Percentiles rank a stretch among this genome's conserved stretches.
Evolutionary conservation across 1,140 invertebrate species (phyloP).

Genomic region (Cyclina sinensis): DNA sequence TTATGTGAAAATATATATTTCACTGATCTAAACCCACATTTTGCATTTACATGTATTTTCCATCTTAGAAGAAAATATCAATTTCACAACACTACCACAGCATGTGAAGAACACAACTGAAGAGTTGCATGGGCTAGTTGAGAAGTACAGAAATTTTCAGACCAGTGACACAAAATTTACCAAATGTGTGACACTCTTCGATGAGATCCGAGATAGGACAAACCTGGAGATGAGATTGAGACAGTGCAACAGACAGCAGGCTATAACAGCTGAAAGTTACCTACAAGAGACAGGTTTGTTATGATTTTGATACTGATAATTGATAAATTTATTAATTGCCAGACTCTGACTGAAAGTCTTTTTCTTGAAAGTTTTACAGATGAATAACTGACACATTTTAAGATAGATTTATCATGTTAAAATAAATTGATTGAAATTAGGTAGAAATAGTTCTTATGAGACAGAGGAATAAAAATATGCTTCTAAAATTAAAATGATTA

Average conservation of each 20-base stretch:
- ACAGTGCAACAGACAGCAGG: neutral
- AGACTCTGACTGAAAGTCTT: neutral
- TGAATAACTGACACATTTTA: slow-evolving; percentile 2
- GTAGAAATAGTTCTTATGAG: neutral
- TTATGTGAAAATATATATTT: neutral
- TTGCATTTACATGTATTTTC: slow-evolving; percentile 24
- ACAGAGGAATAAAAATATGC: neutral
- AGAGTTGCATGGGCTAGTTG: neutral
- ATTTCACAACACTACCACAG: slow-evolving; percentile 30
- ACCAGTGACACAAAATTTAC: slow-evolving; percentile 13
- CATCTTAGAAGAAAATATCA: slow-evolving; percentile 26
- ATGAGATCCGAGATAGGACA: slow-evolving; percentile 8
- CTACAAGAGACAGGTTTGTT: slow-evolving; percentile 42
- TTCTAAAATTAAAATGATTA: no score
- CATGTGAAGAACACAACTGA: slow-evolving; percentile 44
- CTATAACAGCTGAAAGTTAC: neutral
- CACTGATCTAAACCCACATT: neutral
- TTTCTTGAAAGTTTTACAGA: neutral
- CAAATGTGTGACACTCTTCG: neutral
- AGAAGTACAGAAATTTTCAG: slow-evolving; percentile 6
- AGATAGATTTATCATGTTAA: neutral
- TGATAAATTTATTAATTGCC: no score
- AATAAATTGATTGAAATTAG: neutral
- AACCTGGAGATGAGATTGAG: slow-evolving; percentile 11
- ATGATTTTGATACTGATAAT: slow-evolving; percentile 10